Evolutionary conservation across 2,888 invertebrate genomes (phyloP).

Genomic region (Zygothrica quintamaculata): DNA sequence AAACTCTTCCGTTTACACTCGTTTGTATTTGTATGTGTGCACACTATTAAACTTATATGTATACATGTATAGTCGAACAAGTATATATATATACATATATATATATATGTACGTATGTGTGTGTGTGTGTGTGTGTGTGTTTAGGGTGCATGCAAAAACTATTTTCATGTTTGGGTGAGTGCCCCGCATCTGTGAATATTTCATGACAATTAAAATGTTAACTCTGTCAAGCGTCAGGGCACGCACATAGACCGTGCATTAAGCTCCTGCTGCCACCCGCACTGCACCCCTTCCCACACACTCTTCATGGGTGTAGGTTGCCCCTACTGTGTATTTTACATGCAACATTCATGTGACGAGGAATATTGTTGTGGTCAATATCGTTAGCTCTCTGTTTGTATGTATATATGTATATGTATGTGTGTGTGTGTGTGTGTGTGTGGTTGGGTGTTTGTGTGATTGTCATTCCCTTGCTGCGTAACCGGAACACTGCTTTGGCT

Average conservation of each 20-base stretch:
- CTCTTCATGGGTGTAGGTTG: neutral
- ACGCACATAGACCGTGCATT: slow-evolving; percentile 55
- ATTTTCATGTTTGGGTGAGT: slow-evolving; percentile 64
- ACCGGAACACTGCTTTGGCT: slow-evolving; percentile 48
- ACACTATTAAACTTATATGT: too few species aligned
- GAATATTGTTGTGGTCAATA: slow-evolving; percentile 79
- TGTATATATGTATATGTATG: neutral
- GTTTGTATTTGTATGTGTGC: too few species aligned
- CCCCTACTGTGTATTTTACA: slow-evolving; percentile 30
- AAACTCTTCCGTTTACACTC: too few species aligned
- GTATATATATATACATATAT: slow-evolving; percentile 9
- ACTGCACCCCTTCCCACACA: neutral
- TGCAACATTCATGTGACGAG: slow-evolving; percentile 61
- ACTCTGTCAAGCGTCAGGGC: slow-evolving; percentile 68
- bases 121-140: slow-evolving; percentile 19
- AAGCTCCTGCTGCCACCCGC: slow-evolving; percentile 6
- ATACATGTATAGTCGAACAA: slow-evolving; percentile 11
- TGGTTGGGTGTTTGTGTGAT: slow-evolving; percentile 1
- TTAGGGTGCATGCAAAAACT: slow-evolving; percentile 64
- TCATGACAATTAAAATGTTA: slow-evolving; percentile 81
- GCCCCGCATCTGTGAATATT: slow-evolving; percentile 65
- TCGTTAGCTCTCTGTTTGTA: slow-evolving; percentile 43
- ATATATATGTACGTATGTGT: slow-evolving; percentile 18
- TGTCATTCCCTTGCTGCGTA: slow-evolving; percentile 16
- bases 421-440: slow-evolving; percentile 10